Evolutionary conservation across 2,888 invertebrate genomes (phyloP).

Genomic region (Auanema sp.): DNA sequence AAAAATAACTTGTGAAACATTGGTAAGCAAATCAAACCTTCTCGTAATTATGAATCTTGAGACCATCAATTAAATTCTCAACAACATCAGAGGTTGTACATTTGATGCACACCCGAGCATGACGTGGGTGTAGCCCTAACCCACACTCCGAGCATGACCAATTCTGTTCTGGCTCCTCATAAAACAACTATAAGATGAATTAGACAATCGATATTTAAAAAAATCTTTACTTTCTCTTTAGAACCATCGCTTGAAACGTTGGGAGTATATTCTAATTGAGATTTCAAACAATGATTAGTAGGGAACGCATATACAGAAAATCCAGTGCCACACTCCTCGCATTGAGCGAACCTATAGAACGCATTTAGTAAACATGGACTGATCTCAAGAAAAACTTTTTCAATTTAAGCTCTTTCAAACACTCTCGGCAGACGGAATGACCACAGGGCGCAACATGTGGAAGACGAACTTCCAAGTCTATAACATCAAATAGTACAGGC

Average conservation of each 20-base stretch:
- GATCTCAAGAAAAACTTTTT: background rate
- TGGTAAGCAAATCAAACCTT: background rate
- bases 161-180: no score
- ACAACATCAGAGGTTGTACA: background rate
- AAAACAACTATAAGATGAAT: background rate
- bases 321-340: background rate
- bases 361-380: background rate
- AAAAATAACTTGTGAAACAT: background rate
- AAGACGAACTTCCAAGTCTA: constrained; percentile 7
- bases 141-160: constrained; percentile 1
- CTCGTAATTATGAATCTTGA: background rate
- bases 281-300: background rate
- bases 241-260: background rate
- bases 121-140: background rate
- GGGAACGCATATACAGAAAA: background rate
- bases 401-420: background rate
- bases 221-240: background rate
- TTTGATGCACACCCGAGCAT: constrained; percentile 6
- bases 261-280: background rate
- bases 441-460: constrained; percentile 5
- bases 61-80: background rate
- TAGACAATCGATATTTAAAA: background rate
- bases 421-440: background rate
- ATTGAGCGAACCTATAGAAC: background rate
- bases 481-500: no score